A percentile compares a stretch with the other conserved stretches of the same genome.
These are phyloP conservation scores for Trogon surrucura DNA, from an alignment of 2,113 vertebrate genomes.

Conservation along the genomic window DNA sequence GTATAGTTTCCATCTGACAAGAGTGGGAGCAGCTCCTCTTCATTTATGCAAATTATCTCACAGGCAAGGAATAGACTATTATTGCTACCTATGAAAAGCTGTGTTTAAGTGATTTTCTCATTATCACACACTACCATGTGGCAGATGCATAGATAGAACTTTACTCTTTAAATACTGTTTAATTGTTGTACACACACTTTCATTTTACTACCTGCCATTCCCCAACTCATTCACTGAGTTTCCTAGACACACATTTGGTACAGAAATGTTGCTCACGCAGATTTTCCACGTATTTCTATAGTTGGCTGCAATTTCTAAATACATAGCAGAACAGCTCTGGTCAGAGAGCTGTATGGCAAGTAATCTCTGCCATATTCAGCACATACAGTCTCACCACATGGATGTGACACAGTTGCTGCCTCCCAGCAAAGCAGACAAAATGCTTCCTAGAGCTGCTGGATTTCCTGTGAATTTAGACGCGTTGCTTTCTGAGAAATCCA, in stretches of 20 bases:
- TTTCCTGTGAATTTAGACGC: not conserved
- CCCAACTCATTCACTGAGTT: not conserved
- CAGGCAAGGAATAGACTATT: not conserved
- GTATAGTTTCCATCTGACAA: not conserved
- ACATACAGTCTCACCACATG: not conserved
- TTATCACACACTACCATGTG: not conserved
- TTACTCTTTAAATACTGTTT: not conserved
- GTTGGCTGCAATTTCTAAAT: not conserved
- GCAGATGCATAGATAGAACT: not conserved
- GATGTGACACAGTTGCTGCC: not conserved
- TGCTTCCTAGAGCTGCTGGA: not conserved
- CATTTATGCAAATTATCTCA: not conserved
- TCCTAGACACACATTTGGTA: not conserved
- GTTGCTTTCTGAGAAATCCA: not conserved
- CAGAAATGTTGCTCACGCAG: not conserved
- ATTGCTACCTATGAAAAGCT: not conserved
- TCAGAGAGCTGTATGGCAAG: not conserved
- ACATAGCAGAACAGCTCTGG: not conserved
- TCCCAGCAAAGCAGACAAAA: not conserved
- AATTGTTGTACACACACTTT: not conserved
- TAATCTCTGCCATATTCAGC: not conserved
- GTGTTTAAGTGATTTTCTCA: not conserved
- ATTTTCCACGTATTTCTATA: not conserved
- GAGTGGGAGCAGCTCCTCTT: not conserved
- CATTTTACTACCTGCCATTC: not conserved